Base-by-base conservation (phyloP, 2,797 vertebrate species). In the Sebastes matsubarae region DNA sequence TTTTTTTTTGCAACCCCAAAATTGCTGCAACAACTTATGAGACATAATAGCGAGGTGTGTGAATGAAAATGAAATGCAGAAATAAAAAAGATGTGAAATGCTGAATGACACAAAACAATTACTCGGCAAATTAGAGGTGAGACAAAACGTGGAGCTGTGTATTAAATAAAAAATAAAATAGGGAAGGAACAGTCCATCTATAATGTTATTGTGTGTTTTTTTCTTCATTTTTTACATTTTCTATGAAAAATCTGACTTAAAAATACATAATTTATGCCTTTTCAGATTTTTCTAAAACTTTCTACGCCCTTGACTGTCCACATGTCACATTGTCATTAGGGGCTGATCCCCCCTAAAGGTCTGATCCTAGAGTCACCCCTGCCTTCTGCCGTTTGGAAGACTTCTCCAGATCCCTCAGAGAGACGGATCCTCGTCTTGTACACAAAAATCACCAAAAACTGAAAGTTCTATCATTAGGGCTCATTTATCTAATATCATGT, bases 231-330 rank as follows among this genome's bases (percentile, higher is more conserved):
- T 68, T 60, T 97, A 96, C 96, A 97, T 97, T 97, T 95, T 95
- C 96, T 97, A 97, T 97, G 97, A 97, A 98, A 97, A 98, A 98
- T 97, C 97, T 97, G 97, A 97, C 96, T 94, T 96, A 96, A 92
- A 84, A 97, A 96, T 0, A 97, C 96, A 96, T 94, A 68, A 91
- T 97, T 97, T 93, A 92, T 93, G 97, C 95, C 95, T 95, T 96
- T 96, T 96, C 97, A 97, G 97, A 97, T 96, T 97, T 97, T 97
- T 96, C 97, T 89, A 95, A 95, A 95, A 95, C 88, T 25, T 89
- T 92, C 90, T 90, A 89, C 89, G 36, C 36, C 12, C 12, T 38
- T 38, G 12, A 38, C 16, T 46, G 16, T 46, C 7, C 42, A 46
- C 42, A 42, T 16, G 16, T 46, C 16, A 46, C 16, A 46, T 18